phyloP scores from a whole-genome alignment of 2,113 vertebrate genomes.

The Corvus cornix region DNA sequence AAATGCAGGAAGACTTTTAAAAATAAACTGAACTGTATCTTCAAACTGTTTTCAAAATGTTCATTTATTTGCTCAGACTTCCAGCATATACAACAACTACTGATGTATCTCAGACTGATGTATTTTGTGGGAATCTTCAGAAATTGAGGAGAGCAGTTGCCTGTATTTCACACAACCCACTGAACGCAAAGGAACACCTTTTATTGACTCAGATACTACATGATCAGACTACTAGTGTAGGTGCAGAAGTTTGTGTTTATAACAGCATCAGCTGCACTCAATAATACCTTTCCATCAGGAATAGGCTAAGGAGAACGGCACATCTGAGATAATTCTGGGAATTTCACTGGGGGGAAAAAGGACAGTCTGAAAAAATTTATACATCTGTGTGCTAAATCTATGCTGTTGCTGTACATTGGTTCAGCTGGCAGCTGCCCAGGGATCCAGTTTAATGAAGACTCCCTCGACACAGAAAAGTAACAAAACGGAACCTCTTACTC shows the following conservation, averaged over 20 bases:
- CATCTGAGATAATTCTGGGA: background rate
- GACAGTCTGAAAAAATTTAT: background rate
- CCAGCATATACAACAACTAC: background rate
- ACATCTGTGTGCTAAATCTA: background rate
- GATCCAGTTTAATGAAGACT: background rate
- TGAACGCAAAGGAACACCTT: background rate
- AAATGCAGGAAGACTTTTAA: background rate
- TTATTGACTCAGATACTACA: background rate
- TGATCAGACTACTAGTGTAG: background rate
- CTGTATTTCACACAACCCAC: background rate
- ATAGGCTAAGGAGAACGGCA: background rate
- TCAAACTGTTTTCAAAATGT: background rate
- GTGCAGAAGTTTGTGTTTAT: background rate
- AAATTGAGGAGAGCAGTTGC: background rate
- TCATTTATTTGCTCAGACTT: background rate
- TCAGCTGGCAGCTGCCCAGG: background rate
- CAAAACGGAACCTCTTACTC: background rate
- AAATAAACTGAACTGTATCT: background rate
- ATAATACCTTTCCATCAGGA: background rate
- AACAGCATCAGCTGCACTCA: background rate
- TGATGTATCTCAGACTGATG: background rate
- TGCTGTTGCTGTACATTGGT: background rate
- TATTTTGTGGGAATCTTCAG: background rate
- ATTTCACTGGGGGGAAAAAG: background rate
- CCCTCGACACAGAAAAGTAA: background rate